Evolutionary conservation across 2,888 invertebrate species (phyloP).

Genomic region (Caenorhabditis afra): DNA sequence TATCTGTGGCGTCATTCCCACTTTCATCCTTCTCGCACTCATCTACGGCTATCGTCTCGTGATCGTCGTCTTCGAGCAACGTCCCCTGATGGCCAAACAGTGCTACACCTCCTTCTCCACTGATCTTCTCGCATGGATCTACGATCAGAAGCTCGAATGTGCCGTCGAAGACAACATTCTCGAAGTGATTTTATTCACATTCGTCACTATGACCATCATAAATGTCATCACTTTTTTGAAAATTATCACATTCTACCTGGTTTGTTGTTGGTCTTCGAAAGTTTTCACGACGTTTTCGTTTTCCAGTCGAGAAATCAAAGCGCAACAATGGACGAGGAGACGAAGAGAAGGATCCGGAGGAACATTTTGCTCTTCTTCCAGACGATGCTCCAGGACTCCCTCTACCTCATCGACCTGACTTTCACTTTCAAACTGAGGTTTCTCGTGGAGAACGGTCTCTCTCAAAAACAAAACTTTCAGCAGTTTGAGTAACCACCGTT

Average conservation of each 20-base stretch:
- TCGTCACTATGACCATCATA: conserved; percentile 11
- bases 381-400: conserved; percentile 40
- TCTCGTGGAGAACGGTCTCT: not conserved
- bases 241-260: conserved; percentile 33
- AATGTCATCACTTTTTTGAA: conserved; percentile 35
- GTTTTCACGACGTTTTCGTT: not conserved
- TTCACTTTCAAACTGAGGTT: conserved; percentile 21
- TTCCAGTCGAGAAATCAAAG: conserved; percentile 18
- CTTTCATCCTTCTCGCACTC: not conserved
- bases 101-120: conserved; percentile 18
- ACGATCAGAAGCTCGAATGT: conserved; percentile 18
- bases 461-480: not conserved
- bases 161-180: conserved; percentile 12
- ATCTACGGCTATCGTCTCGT: conserved; percentile 7
- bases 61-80: not conserved
- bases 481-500: not conserved
- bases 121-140: conserved; percentile 6
- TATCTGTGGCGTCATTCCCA: conserved; percentile 7
- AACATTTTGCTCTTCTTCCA: conserved; percentile 36
- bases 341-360: conserved; percentile 17
- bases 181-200: conserved; percentile 11
- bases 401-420: conserved; percentile 24
- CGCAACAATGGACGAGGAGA: conserved; percentile 14
- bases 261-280: not conserved
- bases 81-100: not conserved